These are phyloP conservation scores for Periphyllus acericola DNA, from an alignment of 2,888 invertebrate genomes.

Conservation along the genomic window DNA sequence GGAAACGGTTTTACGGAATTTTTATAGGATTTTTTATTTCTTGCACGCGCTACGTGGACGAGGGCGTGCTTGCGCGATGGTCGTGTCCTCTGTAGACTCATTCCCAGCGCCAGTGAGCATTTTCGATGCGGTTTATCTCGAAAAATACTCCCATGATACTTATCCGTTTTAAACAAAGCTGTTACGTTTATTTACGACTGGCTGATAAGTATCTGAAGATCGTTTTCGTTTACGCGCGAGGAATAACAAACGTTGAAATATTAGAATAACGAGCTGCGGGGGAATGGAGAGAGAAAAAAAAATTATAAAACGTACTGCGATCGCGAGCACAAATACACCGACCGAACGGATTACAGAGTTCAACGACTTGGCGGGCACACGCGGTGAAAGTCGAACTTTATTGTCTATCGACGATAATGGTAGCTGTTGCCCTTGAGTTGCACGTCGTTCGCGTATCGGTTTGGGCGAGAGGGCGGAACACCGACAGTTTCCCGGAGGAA, in stretches of 20 bases:
- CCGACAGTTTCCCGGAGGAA: background rate
- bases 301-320: background rate
- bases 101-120: constrained; percentile 12
- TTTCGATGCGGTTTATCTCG: background rate
- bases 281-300: background rate
- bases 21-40: background rate
- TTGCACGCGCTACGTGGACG: background rate
- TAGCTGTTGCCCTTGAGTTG: no score
- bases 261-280: no score
- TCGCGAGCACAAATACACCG: background rate
- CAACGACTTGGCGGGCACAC: background rate
- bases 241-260: constrained; percentile 3
- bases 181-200: constrained; percentile 7
- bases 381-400: background rate
- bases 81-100: background rate
- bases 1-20: background rate
- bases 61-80: background rate
- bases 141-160: constrained; percentile 35
- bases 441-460: background rate
- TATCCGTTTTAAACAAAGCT: constrained; percentile 33
- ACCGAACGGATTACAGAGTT: background rate
- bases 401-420: no score
- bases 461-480: no score
- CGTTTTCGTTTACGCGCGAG: background rate
- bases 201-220: constrained; percentile 26